phyloP scores from a whole-genome alignment of 2,113 vertebrate species.

The Tichodroma muraria region DNA sequence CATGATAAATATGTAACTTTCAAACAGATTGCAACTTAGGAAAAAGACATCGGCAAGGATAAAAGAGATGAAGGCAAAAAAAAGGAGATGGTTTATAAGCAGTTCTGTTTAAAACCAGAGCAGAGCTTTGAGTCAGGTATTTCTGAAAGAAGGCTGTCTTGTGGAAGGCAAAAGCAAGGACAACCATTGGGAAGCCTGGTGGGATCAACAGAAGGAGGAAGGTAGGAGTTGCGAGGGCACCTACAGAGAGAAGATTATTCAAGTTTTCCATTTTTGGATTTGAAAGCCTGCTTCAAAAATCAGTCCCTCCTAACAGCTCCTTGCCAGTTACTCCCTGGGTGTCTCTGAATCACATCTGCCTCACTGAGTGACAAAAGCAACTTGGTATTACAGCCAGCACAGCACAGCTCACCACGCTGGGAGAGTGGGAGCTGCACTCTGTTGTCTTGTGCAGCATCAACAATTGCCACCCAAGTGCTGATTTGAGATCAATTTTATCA shows the following conservation, averaged over 20 bases:
- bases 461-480: neutral
- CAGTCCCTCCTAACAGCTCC: neutral
- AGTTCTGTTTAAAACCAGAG: neutral
- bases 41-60: neutral
- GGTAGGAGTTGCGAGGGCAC: neutral
- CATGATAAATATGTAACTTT: neutral
- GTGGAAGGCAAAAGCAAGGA: neutral
- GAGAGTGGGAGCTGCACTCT: neutral
- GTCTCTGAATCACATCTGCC: slow-evolving; percentile 55
- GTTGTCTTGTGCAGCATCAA: neutral
- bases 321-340: neutral
- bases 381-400: neutral
- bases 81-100: neutral
- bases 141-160: neutral
- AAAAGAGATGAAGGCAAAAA: neutral
- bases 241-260: neutral
- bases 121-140: neutral
- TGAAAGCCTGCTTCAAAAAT: slow-evolving; percentile 4
- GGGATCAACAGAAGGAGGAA: neutral
- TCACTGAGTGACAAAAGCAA: slow-evolving; percentile 31
- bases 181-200: neutral
- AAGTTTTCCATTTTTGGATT: neutral
- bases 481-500: neutral
- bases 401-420: neutral
- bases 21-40: neutral